Percentiles rank a stretch among this genome's conserved stretches.
Conservation (phyloP, 2,113 vertebrate genomes). For the Rhabdornis inornatus region DNA sequence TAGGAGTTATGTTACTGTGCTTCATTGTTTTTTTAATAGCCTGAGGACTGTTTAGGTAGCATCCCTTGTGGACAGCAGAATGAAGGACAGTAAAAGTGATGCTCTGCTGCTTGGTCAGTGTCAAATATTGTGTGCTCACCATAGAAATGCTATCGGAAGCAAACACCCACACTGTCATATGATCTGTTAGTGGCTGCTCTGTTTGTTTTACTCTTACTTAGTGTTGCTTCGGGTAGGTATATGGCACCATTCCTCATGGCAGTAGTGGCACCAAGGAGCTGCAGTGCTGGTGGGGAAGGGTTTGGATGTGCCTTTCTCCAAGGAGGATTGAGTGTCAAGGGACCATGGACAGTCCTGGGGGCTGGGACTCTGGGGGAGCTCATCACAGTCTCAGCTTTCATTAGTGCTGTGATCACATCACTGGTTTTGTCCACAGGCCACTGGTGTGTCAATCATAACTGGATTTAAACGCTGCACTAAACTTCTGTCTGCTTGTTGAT, state of each 20-base stretch:
- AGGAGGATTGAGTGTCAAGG: neutral
- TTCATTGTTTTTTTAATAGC: neutral
- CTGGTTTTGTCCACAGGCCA: neutral
- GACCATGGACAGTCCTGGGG: neutral
- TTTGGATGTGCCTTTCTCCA: neutral
- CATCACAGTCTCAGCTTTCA: neutral
- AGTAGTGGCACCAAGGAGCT: neutral
- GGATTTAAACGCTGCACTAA: neutral
- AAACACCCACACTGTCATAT: neutral
- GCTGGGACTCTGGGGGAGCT: neutral
- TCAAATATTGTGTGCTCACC: neutral
- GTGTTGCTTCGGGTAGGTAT: neutral
- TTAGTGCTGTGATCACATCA: neutral
- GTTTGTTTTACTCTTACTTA: neutral
- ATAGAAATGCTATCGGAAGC: neutral
- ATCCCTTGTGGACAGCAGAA: neutral
- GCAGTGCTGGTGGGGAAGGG: neutral
- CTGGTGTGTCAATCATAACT: neutral
- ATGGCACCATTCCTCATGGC: accelerated
- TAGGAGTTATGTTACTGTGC: neutral
- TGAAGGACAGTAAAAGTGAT: neutral
- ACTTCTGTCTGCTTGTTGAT: neutral
- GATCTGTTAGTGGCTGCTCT: neutral
- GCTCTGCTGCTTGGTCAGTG: neutral
- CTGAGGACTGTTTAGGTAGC: neutral